These are phyloP conservation scores for Leptopilina myrica DNA, from an alignment of 2,888 invertebrate genomes.

Conservation along the genomic window DNA sequence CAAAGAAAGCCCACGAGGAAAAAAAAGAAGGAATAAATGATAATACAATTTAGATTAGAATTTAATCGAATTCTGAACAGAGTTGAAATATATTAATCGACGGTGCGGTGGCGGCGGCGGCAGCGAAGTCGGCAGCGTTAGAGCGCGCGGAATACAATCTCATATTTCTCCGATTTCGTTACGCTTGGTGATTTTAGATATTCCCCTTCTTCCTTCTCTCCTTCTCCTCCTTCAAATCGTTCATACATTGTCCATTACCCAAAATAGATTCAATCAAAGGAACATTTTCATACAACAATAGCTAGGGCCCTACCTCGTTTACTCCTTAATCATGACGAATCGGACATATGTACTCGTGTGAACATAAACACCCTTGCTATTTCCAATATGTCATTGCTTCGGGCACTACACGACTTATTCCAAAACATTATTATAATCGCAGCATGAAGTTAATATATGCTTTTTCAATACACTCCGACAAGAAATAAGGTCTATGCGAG, in stretches of 20 bases:
- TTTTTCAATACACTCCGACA: background rate
- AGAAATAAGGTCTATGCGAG: background rate
- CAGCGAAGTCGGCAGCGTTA: background rate
- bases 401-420: slow-evolving; percentile 27
- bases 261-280: slow-evolving; percentile 69
- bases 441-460: slow-evolving; percentile 32
- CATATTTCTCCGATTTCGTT: slow-evolving; percentile 55
- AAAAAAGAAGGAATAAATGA: background rate
- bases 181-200: slow-evolving; percentile 37
- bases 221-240: slow-evolving; percentile 1
- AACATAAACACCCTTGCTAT: slow-evolving; percentile 62
- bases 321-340: slow-evolving; percentile 68
- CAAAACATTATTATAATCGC: slow-evolving; percentile 36
- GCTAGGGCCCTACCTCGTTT: slow-evolving; percentile 49
- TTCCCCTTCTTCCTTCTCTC: slow-evolving; percentile 34
- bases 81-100: slow-evolving; percentile 30
- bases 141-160: slow-evolving; percentile 23
- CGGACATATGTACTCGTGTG: slow-evolving; percentile 68
- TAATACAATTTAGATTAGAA: slow-evolving; percentile 14
- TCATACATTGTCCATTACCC: slow-evolving; percentile 68
- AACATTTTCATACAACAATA: slow-evolving; percentile 61
- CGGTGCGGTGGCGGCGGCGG: background rate
- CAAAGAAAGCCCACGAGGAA: too few species aligned
- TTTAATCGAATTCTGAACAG: slow-evolving; percentile 27
- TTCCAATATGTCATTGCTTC: slow-evolving; percentile 44